A percentile compares a stretch with the other conserved stretches of the same genome.
These are phyloP conservation scores for Acestrorhynchus altus DNA, from an alignment of 2,797 vertebrate species.

Conservation along the genomic window DNA sequence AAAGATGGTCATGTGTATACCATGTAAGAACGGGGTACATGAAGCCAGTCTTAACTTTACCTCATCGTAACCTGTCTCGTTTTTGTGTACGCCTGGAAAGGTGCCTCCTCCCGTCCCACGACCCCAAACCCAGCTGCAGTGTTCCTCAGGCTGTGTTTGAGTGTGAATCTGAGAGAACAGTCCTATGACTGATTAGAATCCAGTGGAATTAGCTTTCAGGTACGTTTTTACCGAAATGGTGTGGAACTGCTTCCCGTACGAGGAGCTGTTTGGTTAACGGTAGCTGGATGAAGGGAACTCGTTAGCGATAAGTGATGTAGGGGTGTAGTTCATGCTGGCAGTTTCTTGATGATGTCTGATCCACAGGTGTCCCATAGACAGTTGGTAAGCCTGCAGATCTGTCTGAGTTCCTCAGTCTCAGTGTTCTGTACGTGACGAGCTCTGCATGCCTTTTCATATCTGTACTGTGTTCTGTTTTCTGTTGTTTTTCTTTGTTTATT, in stretches of 20 bases:
- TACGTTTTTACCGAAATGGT: too few relatives aligned
- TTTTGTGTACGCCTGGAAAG: slow-evolving; percentile 54
- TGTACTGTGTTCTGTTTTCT: slow-evolving; percentile 34
- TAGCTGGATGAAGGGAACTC: too few relatives aligned
- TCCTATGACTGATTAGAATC: too few relatives aligned
- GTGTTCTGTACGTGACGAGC: background rate
- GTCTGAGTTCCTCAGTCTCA: too few relatives aligned
- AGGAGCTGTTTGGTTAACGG: too few relatives aligned
- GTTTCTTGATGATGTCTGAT: background rate
- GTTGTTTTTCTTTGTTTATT: slow-evolving; percentile 59
- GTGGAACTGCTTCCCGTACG: too few relatives aligned
- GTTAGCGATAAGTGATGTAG: too few relatives aligned
- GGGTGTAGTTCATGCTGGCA: too few relatives aligned
- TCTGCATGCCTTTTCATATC: slow-evolving; percentile 5
- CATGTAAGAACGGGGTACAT: slow-evolving; percentile 76
- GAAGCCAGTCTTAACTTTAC: slow-evolving; percentile 73
- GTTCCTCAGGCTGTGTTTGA: too few relatives aligned
- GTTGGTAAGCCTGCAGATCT: background rate
- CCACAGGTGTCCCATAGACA: slow-evolving; percentile 11
- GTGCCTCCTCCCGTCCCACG: background rate
- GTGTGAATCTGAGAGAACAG: background rate
- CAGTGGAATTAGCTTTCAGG: too few relatives aligned
- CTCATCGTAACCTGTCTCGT: slow-evolving; percentile 70
- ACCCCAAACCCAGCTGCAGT: too few relatives aligned
- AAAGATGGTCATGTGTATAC: slow-evolving; percentile 75